Percentiles rank a stretch among this genome's conserved stretches.
Conservation (phyloP, 1,140 invertebrate species). For the Dysdera silvatica region DNA sequence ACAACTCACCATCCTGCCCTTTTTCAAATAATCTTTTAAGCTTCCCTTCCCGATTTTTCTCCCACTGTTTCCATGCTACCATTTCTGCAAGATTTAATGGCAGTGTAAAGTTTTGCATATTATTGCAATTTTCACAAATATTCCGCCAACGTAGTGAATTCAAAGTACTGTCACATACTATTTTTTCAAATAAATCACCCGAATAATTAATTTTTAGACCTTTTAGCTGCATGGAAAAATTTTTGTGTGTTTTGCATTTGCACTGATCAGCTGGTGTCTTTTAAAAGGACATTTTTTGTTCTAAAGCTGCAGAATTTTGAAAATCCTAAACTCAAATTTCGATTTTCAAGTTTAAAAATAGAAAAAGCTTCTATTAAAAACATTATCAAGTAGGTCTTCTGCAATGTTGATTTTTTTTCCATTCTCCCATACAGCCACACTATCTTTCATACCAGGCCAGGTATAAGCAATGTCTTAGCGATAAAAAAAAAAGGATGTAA, state of each 20-base stretch:
- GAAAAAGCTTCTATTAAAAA: slow-evolving; percentile 1
- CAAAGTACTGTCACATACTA: too few relatives aligned
- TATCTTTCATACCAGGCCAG: slow-evolving; percentile 10
- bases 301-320: slow-evolving; percentile 4
- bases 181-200: too few relatives aligned
- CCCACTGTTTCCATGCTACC: too few relatives aligned
- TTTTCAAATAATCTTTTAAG: too few relatives aligned
- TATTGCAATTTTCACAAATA: too few relatives aligned
- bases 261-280: background rate
- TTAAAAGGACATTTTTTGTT: slow-evolving; percentile 4
- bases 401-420: background rate
- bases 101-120: too few relatives aligned
- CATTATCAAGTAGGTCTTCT: slow-evolving; percentile 1
- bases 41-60: too few relatives aligned
- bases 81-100: too few relatives aligned
- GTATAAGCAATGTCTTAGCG: slow-evolving; percentile 1
- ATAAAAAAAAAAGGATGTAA: background rate
- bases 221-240: too few relatives aligned
- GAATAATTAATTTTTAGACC: too few relatives aligned
- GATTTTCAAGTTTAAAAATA: slow-evolving; percentile 5
- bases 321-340: background rate
- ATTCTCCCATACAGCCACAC: background rate
- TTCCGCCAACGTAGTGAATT: too few relatives aligned
- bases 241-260: slow-evolving; percentile 5
- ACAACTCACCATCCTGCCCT: too few relatives aligned